These are phyloP conservation scores for Kryptolebias marmoratus DNA, from an alignment of 2,113 vertebrate species.

Conservation along the genomic window DNA sequence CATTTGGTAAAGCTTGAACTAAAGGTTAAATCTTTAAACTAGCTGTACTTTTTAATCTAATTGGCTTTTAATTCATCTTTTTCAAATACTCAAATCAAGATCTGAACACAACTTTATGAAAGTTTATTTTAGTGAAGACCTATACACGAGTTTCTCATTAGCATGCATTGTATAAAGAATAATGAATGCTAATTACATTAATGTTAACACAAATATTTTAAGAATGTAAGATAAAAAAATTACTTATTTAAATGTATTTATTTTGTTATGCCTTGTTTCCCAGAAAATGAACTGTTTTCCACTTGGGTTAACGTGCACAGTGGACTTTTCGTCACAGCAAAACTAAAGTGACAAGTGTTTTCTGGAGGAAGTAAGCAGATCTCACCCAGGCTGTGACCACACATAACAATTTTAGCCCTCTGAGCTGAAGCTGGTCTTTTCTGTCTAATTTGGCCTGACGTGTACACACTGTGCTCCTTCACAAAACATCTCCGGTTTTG, in stretches of 20 bases:
- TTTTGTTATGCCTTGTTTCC: background rate
- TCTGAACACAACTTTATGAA: background rate
- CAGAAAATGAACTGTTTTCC: slow-evolving; percentile 25
- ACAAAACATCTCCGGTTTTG: slow-evolving; percentile 24
- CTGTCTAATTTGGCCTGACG: slow-evolving; percentile 59
- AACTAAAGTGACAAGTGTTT: slow-evolving; percentile 68
- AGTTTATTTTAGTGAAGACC: background rate
- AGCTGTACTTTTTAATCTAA: too few relatives aligned
- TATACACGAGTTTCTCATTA: background rate
- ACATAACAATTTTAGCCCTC: slow-evolving; percentile 54
- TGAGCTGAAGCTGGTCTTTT: slow-evolving; percentile 60
- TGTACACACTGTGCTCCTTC: slow-evolving; percentile 46
- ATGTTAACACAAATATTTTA: background rate
- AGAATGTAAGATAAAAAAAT: background rate
- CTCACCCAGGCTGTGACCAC: slow-evolving; percentile 55
- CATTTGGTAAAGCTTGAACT: too few relatives aligned
- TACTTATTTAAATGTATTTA: accelerated
- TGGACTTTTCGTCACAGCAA: slow-evolving; percentile 38
- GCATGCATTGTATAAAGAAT: background rate
- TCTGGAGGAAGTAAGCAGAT: slow-evolving; percentile 57
- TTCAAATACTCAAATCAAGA: too few relatives aligned
- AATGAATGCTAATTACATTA: background rate
- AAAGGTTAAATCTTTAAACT: too few relatives aligned
- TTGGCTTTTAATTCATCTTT: too few relatives aligned
- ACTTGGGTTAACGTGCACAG: slow-evolving; percentile 36